Base-by-base conservation (phyloP, 2,888 invertebrate species). In the Ypsolopha sequella region DNA sequence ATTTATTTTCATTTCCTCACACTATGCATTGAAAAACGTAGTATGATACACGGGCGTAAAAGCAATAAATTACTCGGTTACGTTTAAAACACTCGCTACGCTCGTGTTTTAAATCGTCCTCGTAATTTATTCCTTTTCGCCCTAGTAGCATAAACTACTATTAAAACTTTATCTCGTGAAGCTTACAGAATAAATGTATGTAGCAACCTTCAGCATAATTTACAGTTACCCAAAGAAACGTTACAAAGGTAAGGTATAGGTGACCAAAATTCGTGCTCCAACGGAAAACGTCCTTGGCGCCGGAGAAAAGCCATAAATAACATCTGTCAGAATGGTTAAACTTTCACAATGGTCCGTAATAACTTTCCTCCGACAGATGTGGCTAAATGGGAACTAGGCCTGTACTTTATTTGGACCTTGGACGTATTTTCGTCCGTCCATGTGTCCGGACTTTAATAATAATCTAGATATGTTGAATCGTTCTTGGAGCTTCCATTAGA, bases 271-370 rank as follows among this genome's bases (percentile, higher is more conserved):
- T 46, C 34, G 46, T 46, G 11, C 11, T 24, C 14, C 43, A 24
- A 4, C 24, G 24, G 7, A 43, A 13, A 14, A 43, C 43, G 43
- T 24, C 43, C 24, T 24, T 43, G 43, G 24, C 43, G 8, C 3
- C 43, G 24, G 43, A 13, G 36, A n/a, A 34, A 36, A 46, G 55
- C 59, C 58, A 62, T 67, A 66, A 66, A 66, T 64, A 64, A 60
- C 65, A 63, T 59, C 64, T 64, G 63, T 55, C 58, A 59, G 53
- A 13, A 46, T 46, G 34, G 46, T 46, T 34, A n/a, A 46, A 46
- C 35, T 46, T 46, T 46, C 35, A 35, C 46, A 46, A 34, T 46
- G 46, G 34, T 33, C 35, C 7, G 36, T 24, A 33, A 46, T 46
- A 46, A 46, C 46, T 46, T 24, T 24, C 4, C 46, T 10, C 24